phyloP scores from a whole-genome alignment of 2,113 vertebrate species.

The Lethenteron camtschaticum region DNA sequence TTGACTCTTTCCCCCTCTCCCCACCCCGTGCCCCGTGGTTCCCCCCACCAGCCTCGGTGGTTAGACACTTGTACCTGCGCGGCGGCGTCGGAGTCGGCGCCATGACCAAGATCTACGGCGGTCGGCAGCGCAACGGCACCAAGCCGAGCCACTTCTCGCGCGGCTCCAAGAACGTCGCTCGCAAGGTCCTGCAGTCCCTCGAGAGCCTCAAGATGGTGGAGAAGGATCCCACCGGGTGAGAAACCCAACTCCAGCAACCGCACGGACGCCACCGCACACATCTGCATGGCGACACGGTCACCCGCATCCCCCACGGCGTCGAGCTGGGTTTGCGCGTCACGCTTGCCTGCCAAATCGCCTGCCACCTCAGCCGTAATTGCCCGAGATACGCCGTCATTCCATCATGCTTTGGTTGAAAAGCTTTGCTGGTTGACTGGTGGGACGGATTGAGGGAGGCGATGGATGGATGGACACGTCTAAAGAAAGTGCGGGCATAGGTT shows the following conservation, averaged over 20 bases:
- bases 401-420: not conserved
- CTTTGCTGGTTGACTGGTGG: too few species aligned
- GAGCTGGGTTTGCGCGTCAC: not conserved
- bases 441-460: too few species aligned
- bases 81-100: slow-evolving; percentile 66
- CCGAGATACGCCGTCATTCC: too few species aligned
- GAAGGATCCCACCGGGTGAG: slow-evolving; percentile 72
- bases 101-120: slow-evolving; percentile 82
- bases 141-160: slow-evolving; percentile 66
- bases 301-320: not conserved
- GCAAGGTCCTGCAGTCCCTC: slow-evolving; percentile 55
- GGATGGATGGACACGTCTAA: too few species aligned
- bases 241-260: too few species aligned
- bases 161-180: slow-evolving; percentile 65
- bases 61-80: slow-evolving; percentile 59
- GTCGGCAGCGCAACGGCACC: slow-evolving; percentile 61
- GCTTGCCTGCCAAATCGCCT: not conserved
- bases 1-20: too few species aligned
- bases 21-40: too few species aligned
- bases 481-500: too few species aligned
- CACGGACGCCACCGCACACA: not conserved
- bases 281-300: not conserved
- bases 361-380: not conserved
- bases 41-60: slow-evolving; percentile 45
- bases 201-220: slow-evolving; percentile 84